These are phyloP conservation scores for Tapera naevia DNA, from an alignment of 2,797 vertebrate genomes.

Conservation along the genomic window DNA sequence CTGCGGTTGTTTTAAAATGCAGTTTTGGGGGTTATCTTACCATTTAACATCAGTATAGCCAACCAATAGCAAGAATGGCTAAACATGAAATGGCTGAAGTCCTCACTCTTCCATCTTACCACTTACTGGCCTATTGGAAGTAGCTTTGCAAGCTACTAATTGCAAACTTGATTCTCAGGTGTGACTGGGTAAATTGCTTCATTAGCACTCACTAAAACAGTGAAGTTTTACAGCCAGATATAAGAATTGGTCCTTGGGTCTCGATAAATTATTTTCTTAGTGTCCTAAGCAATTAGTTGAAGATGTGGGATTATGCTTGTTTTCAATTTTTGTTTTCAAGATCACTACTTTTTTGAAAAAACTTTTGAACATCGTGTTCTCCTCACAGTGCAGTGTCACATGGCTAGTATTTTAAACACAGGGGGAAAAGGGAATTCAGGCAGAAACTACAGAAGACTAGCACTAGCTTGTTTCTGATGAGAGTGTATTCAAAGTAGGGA, in stretches of 20 bases:
- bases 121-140: not conserved
- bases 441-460: not conserved
- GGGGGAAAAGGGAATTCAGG: not conserved
- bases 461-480: not conserved
- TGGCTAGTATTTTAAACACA: not conserved
- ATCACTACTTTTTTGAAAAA: not conserved
- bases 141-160: not conserved
- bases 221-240: not conserved
- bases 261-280: not conserved
- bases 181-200: not conserved
- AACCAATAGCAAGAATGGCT: not conserved
- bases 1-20: not conserved
- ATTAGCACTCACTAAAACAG: not conserved
- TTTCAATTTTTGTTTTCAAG: not conserved
- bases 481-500: no score
- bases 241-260: not conserved
- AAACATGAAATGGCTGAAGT: not conserved
- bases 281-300: not conserved
- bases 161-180: not conserved
- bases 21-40: not conserved
- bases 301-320: not conserved
- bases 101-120: not conserved
- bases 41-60: not conserved
- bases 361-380: not conserved
- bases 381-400: not conserved